Evolutionary conservation across 2,113 vertebrate species (phyloP).

Genomic region (Nycticryphes semicollaris): DNA sequence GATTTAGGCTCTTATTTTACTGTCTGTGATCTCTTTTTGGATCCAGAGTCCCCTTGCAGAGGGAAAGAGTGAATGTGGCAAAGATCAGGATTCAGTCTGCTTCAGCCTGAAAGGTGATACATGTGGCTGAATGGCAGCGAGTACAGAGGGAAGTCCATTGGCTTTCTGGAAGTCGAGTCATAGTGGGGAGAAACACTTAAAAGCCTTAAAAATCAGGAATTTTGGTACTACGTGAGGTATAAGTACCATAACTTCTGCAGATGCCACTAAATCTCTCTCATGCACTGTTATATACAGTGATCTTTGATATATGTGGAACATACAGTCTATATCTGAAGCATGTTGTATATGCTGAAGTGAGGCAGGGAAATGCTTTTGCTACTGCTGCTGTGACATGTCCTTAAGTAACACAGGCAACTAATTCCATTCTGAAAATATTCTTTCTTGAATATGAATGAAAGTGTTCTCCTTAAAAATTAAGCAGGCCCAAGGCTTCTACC

Average conservation of each 20-base stretch:
- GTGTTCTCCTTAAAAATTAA: neutral
- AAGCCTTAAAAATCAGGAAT: neutral
- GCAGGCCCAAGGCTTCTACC: neutral
- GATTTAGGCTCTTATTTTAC: neutral
- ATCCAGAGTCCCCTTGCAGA: neutral
- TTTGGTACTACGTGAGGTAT: neutral
- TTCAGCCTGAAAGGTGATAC: neutral
- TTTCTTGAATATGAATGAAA: neutral
- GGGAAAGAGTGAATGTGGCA: neutral
- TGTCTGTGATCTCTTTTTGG: neutral
- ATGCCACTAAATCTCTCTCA: neutral
- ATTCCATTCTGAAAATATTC: neutral
- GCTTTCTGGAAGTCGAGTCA: neutral
- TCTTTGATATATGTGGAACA: neutral
- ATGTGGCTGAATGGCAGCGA: neutral
- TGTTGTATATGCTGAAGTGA: neutral
- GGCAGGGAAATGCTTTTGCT: neutral
- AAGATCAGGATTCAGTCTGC: neutral
- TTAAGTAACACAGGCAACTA: neutral
- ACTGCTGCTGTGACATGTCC: neutral
- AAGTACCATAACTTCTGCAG: neutral
- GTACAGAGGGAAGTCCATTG: neutral
- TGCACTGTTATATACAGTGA: neutral
- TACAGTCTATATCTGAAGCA: neutral
- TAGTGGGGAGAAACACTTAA: neutral